Evolutionary conservation across 1,140 invertebrate genomes (phyloP).

Genomic region (Ips typographus): DNA sequence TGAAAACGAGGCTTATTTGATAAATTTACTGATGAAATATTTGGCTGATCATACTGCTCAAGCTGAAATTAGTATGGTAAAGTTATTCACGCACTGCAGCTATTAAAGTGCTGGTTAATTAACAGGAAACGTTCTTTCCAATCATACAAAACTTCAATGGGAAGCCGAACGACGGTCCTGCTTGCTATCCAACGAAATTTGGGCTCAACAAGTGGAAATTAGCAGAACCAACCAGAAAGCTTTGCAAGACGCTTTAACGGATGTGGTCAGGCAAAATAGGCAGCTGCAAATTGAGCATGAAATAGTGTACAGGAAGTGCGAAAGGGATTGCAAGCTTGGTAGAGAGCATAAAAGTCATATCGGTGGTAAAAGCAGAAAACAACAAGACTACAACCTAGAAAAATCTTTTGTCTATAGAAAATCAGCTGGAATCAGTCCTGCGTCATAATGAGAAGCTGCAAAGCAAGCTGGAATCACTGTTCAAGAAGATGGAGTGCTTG

Average conservation of each 20-base stretch:
- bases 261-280: slow-evolving; percentile 40
- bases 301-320: slow-evolving; percentile 34
- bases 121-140: slow-evolving; percentile 31
- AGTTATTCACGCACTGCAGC: no score
- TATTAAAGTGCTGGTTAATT: not conserved
- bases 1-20: slow-evolving; percentile 30
- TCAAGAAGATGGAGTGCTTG: slow-evolving; percentile 34
- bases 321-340: slow-evolving; percentile 12
- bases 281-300: slow-evolving; percentile 40
- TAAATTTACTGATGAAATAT: slow-evolving; percentile 34
- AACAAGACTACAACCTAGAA: not conserved
- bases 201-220: slow-evolving; percentile 40
- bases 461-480: slow-evolving; percentile 26
- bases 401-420: not conserved
- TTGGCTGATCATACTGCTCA: slow-evolving; percentile 27
- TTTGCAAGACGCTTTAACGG: slow-evolving; percentile 35
- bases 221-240: slow-evolving; percentile 36
- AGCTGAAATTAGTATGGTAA: slow-evolving; percentile 31
- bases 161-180: slow-evolving; percentile 38
- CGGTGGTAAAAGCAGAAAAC: no score
- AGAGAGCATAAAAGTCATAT: not conserved
- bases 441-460: slow-evolving; percentile 37
- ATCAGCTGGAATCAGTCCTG: slow-evolving; percentile 26
- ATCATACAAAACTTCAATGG: slow-evolving; percentile 39
- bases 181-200: slow-evolving; percentile 37